phyloP scores from a whole-genome alignment of 2,113 vertebrate species.

The Coryphaenoides rupestris region DNA sequence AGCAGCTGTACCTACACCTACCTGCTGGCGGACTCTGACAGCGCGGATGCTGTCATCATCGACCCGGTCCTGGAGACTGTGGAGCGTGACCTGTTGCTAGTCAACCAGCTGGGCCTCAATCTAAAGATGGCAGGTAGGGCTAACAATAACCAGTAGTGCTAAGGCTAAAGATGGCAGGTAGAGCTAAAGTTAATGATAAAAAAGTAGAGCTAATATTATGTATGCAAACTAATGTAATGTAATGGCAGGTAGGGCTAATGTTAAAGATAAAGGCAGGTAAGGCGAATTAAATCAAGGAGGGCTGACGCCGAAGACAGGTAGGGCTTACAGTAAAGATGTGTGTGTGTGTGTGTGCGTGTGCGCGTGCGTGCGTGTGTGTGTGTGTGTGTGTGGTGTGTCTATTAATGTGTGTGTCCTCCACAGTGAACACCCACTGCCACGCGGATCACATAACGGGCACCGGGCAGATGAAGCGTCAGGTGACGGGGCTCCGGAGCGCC shows the following conservation, averaged over 20 bases:
- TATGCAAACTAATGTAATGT: too few species aligned
- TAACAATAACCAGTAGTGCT: too few species aligned
- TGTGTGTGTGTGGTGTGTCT: background rate
- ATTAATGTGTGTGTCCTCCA: background rate
- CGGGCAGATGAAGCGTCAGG: constrained; percentile 75
- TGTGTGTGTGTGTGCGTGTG: too few species aligned
- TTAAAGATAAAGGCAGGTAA: too few species aligned
- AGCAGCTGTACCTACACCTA: constrained; percentile 86
- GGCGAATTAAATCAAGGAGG: too few species aligned
- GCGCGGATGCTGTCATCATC: constrained; percentile 80
- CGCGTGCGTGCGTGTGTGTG: background rate
- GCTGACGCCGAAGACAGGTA: too few species aligned
- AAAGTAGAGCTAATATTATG: too few species aligned
- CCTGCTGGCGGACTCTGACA: constrained; percentile 77
- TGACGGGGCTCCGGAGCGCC: constrained; percentile 76
- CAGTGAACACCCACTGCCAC: constrained; percentile 89
- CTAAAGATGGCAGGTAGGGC: constrained; percentile 77
- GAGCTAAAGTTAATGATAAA: too few species aligned
- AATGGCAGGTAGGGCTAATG: too few species aligned
- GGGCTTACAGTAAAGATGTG: background rate
- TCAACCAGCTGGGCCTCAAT: constrained; percentile 75
- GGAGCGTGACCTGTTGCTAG: constrained; percentile 76
- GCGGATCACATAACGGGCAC: constrained; percentile 87
- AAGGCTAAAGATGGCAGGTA: too few species aligned
- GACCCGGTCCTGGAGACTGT: constrained; percentile 86